Evolutionary conservation across 2,888 invertebrate species (phyloP).

Genomic region (Drosophila heteroneura): DNA sequence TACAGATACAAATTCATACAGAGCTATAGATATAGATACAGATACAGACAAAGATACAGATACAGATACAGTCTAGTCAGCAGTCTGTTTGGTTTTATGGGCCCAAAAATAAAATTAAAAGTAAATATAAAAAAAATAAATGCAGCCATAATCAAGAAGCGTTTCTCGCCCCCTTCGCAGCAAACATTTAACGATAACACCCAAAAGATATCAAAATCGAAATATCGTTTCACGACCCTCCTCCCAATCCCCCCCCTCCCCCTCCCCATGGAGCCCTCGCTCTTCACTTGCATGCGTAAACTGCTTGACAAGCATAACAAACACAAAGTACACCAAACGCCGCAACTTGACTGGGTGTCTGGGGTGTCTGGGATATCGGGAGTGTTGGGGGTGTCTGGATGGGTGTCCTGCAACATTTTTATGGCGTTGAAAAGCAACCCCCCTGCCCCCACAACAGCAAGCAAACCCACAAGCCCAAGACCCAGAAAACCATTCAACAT

Average conservation of each 20-base stretch:
- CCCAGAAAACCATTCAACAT: constrained; percentile 65
- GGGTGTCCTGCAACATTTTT: constrained; percentile 54
- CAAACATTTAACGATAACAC: constrained; percentile 80
- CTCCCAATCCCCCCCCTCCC: background rate
- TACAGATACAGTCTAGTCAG: constrained; percentile 28
- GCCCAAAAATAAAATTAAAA: constrained; percentile 61
- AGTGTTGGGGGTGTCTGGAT: constrained; percentile 3
- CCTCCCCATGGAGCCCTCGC: background rate
- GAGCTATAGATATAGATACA: background rate
- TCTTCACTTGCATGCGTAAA: constrained; percentile 52
- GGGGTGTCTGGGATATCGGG: constrained; percentile 8
- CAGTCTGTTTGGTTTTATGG: constrained; percentile 34
- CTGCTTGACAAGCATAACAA: constrained; percentile 84
- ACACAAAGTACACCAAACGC: constrained; percentile 67
- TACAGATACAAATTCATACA: background rate
- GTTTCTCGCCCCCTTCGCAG: constrained; percentile 25
- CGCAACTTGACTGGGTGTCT: constrained; percentile 54
- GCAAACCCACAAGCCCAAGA: constrained; percentile 12
- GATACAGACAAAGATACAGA: background rate
- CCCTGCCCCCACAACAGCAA: background rate
- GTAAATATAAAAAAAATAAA: constrained; percentile 76
- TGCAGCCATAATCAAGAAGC: constrained; percentile 74
- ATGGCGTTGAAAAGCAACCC: constrained; percentile 54
- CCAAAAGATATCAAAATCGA: constrained; percentile 82
- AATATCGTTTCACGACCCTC: constrained; percentile 71